A percentile compares a stretch with the other conserved stretches of the same genome.
Evolutionary conservation across 2,797 vertebrate genomes (phyloP).

Genomic region (Sebastes iracundus): DNA sequence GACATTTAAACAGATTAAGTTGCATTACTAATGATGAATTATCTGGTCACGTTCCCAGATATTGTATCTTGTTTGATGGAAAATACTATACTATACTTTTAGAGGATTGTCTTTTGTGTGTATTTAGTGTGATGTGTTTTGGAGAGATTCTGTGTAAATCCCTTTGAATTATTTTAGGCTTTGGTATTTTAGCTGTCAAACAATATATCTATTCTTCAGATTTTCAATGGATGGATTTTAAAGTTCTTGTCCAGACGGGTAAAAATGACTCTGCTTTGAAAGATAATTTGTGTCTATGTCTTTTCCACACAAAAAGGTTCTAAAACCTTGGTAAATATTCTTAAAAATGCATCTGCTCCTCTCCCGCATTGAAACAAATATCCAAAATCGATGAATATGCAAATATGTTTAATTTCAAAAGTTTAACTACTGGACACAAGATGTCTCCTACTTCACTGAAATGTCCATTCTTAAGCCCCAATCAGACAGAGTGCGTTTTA

Average conservation of each 20-base stretch:
- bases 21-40: not conserved
- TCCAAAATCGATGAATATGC: not conserved
- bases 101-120: not conserved
- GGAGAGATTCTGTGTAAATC: not conserved
- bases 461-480: no score
- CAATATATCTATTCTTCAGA: not conserved
- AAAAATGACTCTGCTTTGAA: not conserved
- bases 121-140: not conserved
- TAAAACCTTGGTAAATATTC: not conserved
- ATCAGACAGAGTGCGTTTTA: no score
- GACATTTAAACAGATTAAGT: not conserved
- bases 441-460: not conserved
- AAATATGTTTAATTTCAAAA: not conserved
- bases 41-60: not conserved
- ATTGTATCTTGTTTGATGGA: not conserved
- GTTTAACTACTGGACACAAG: not conserved
- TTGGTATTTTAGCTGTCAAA: not conserved
- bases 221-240: not conserved
- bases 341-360: not conserved
- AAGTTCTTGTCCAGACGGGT: not conserved
- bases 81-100: not conserved
- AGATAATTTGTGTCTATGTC: not conserved
- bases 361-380: not conserved
- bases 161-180: not conserved
- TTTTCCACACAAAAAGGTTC: not conserved